A percentile compares a stretch with the other conserved stretches of the same genome.
phyloP scores from a whole-genome alignment of 2,113 vertebrate species.

The Reinhardtius hippoglossoides region DNA sequence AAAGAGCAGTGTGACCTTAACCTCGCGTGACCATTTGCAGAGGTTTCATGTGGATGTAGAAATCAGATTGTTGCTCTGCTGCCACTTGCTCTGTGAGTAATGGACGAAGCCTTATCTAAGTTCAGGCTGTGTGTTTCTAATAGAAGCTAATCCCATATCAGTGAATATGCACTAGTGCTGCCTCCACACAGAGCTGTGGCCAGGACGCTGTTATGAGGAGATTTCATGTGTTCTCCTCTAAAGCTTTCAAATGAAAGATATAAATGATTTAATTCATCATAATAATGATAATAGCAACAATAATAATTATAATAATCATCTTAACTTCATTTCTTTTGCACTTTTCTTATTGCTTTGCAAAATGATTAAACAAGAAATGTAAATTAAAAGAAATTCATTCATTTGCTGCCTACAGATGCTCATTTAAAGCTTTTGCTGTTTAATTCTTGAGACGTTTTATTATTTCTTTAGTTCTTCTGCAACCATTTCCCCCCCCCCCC shows the following conservation, averaged over 20 bases:
- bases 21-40: not conserved
- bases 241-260: not conserved
- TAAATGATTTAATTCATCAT: not conserved
- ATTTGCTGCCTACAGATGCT: too few relatives aligned
- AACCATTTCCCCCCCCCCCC: too few relatives aligned
- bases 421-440: too few relatives aligned
- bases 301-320: not conserved
- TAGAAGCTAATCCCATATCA: constrained; percentile 44
- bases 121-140: constrained; percentile 45
- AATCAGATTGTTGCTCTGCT: constrained; percentile 21
- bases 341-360: not conserved
- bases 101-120: not conserved
- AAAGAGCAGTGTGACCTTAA: not conserved
- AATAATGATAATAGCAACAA: not conserved
- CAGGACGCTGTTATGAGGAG: constrained; percentile 7
- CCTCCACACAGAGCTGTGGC: constrained; percentile 23
- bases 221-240: constrained; percentile 40
- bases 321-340: not conserved
- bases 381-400: too few relatives aligned
- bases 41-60: constrained; percentile 3
- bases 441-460: not conserved
- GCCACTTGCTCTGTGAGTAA: constrained; percentile 25
- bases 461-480: too few relatives aligned
- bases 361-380: too few relatives aligned
- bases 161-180: constrained; percentile 58